These are phyloP conservation scores for Eueides isabella DNA, from an alignment of 1,140 invertebrate genomes.

Conservation along the genomic window DNA sequence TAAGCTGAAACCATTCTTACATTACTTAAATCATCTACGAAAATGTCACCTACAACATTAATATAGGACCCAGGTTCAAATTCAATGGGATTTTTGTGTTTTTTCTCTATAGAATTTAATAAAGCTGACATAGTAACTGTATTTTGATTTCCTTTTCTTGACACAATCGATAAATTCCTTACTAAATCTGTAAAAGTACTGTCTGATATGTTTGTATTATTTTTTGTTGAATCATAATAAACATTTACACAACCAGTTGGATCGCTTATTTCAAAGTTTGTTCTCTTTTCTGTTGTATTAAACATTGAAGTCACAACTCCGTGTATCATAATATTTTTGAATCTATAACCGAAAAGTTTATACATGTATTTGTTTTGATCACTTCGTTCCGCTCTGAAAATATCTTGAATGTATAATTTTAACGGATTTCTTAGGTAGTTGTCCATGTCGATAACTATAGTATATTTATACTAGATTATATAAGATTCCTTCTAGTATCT, in stretches of 20 bases:
- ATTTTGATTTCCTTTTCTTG: slow-evolving; percentile 51
- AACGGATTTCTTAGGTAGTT: slow-evolving; percentile 54
- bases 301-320: slow-evolving; percentile 64
- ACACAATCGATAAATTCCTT: slow-evolving; percentile 47
- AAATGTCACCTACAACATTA: slow-evolving; percentile 69
- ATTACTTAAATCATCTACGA: slow-evolving; percentile 58
- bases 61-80: slow-evolving; percentile 58
- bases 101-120: slow-evolving; percentile 53
- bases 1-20: slow-evolving; percentile 66
- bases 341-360: slow-evolving; percentile 62
- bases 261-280: slow-evolving; percentile 67
- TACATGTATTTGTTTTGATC: slow-evolving; percentile 67
- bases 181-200: slow-evolving; percentile 50
- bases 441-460: slow-evolving; percentile 22
- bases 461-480: neutral
- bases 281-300: slow-evolving; percentile 48
- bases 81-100: slow-evolving; percentile 47
- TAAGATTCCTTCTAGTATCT: neutral
- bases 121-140: slow-evolving; percentile 56
- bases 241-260: slow-evolving; percentile 65
- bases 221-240: slow-evolving; percentile 63
- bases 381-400: slow-evolving; percentile 63
- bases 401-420: slow-evolving; percentile 73
- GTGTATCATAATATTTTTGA: slow-evolving; percentile 75
- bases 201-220: slow-evolving; percentile 44